These are phyloP conservation scores for Darevskia nairensis DNA, from an alignment of 2,797 vertebrate genomes.

Conservation along the genomic window DNA sequence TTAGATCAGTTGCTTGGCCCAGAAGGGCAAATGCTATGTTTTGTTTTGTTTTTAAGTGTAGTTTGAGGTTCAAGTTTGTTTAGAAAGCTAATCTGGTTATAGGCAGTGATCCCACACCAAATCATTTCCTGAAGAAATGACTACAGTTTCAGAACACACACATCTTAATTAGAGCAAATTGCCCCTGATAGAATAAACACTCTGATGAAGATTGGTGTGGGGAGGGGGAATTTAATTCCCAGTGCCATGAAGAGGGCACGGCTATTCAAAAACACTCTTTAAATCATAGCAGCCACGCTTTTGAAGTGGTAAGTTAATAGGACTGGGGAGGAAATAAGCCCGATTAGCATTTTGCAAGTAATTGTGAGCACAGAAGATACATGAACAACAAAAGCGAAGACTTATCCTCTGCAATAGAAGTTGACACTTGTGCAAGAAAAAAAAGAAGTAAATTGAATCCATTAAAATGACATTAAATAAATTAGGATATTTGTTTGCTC, in stretches of 20 bases:
- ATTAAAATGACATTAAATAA: slow-evolving; percentile 74
- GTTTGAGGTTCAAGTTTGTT: slow-evolving; percentile 64
- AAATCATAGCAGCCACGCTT: slow-evolving; percentile 67
- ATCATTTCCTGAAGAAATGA: slow-evolving; percentile 68
- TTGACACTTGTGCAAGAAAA: slow-evolving; percentile 54
- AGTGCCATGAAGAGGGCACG: slow-evolving; percentile 65
- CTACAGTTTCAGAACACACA: slow-evolving; percentile 69
- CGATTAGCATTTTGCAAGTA: slow-evolving; percentile 74
- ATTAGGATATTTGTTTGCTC: slow-evolving; percentile 65
- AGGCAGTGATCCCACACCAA: slow-evolving; percentile 27
- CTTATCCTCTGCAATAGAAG: slow-evolving; percentile 63
- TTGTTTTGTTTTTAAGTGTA: slow-evolving; percentile 18
- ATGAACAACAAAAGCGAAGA: slow-evolving; percentile 66
- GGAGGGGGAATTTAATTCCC: slow-evolving; percentile 75
- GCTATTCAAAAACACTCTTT: slow-evolving; percentile 70
- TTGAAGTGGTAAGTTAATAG: slow-evolving; percentile 71
- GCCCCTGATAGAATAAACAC: slow-evolving; percentile 74
- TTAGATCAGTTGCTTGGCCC: slow-evolving; percentile 42
- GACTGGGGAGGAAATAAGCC: slow-evolving; percentile 65
- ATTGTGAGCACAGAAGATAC: slow-evolving; percentile 68
- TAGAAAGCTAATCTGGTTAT: slow-evolving; percentile 57
- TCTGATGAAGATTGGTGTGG: slow-evolving; percentile 63
- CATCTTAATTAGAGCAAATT: slow-evolving; percentile 77
- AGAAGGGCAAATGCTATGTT: slow-evolving; percentile 52
- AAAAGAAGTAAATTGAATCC: slow-evolving; percentile 59